These are phyloP conservation scores for Epinotia ramella DNA, from an alignment of 2,888 invertebrate species.

Conservation along the genomic window DNA sequence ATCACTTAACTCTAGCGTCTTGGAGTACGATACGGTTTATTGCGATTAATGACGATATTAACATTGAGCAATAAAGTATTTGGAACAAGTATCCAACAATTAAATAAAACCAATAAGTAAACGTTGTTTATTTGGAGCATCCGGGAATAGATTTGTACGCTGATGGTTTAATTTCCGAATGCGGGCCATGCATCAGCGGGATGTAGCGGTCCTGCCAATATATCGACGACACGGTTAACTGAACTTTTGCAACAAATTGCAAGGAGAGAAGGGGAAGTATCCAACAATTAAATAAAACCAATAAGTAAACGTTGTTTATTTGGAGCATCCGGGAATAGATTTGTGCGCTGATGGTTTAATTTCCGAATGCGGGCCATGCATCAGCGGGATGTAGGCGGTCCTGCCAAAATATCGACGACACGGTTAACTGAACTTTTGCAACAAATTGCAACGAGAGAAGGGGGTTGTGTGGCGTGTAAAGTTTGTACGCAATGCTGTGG, in stretches of 20 bases:
- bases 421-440: background rate
- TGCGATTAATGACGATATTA: too few relatives aligned
- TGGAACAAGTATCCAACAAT: background rate
- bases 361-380: constrained; percentile 24
- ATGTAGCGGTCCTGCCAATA: constrained; percentile 6
- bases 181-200: constrained; percentile 15
- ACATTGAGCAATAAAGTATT: background rate
- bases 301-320: constrained; percentile 6
- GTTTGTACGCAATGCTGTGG: constrained; percentile 27
- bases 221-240: background rate
- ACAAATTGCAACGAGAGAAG: background rate
- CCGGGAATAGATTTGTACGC: constrained; percentile 11
- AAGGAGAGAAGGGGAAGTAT: too few relatives aligned
- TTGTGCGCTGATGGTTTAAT: constrained; percentile 20
- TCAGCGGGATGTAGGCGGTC: constrained; percentile 5
- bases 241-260: background rate
- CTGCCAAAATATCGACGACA: background rate
- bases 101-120: constrained; percentile 1
- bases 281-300: background rate
- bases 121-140: constrained; percentile 9
- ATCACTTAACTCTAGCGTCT: background rate
- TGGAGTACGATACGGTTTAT: background rate
- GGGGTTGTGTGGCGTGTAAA: background rate
- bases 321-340: constrained; percentile 13
- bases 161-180: constrained; percentile 26